A percentile compares a stretch with the other conserved stretches of the same genome.
Conservation (phyloP, 2,113 vertebrate genomes). For the Cavia porcellus region DNA sequence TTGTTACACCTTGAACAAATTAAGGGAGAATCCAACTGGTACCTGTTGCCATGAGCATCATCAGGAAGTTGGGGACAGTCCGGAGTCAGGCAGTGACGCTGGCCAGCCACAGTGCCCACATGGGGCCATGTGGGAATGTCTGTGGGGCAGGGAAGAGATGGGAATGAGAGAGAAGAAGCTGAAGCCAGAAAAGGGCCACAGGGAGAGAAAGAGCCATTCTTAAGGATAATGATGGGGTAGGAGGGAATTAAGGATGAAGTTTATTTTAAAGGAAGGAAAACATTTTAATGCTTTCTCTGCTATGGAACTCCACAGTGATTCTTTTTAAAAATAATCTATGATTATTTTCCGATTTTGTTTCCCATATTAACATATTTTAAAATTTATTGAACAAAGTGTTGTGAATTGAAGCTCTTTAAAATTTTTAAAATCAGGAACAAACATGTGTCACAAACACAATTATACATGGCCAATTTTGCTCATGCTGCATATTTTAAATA, state of each 20-base stretch:
- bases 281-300: not conserved
- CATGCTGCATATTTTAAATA: not conserved
- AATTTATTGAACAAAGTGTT: not conserved
- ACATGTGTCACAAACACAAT: not conserved
- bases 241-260: not conserved
- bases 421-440: not conserved
- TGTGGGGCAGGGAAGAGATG: not conserved
- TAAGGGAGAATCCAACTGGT: not conserved
- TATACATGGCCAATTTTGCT: not conserved
- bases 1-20: not conserved
- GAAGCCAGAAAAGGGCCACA: not conserved
- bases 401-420: not conserved
- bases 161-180: not conserved
- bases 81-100: not conserved
- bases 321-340: not conserved
- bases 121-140: not conserved
- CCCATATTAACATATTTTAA: not conserved
- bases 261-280: not conserved
- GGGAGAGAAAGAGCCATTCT: no score
- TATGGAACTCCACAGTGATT: not conserved
- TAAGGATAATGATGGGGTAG: not conserved
- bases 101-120: fast-evolving
- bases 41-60: not conserved
- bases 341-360: conserved; percentile 34
- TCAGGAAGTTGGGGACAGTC: not conserved